A percentile compares a stretch with the other conserved stretches of the same genome.
These are phyloP conservation scores for Amphimedon queenslandica DNA, from an alignment of 37 sponge, comb jelly and placozoan species.

Conservation along the genomic window DNA sequence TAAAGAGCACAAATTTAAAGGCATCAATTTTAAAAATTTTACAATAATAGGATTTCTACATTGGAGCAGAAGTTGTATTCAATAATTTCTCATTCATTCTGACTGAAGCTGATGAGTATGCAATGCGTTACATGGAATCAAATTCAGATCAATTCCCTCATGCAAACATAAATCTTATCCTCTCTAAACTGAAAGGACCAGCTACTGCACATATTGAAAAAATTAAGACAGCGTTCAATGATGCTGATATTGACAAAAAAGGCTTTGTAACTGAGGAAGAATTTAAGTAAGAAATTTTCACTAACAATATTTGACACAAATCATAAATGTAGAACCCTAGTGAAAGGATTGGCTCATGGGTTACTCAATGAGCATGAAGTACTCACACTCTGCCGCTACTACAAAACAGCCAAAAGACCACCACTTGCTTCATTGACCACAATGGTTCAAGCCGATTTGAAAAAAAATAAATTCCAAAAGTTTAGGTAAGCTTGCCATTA, in stretches of 20 bases:
- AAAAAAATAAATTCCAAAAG: conserved; percentile 43
- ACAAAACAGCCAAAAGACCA: conserved; percentile 57
- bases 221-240: conserved; percentile 34
- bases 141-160: conserved; percentile 73
- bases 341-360: conserved; percentile 39
- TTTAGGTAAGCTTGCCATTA: conserved; percentile 20
- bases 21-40: neutral
- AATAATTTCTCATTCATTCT: conserved; percentile 80
- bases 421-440: conserved; percentile 40
- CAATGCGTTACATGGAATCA: conserved; percentile 91
- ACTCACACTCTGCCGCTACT: conserved; percentile 78
- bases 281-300: conserved; percentile 38
- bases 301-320: neutral
- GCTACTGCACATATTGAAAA: conserved; percentile 26
- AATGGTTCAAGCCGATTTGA: conserved; percentile 52
- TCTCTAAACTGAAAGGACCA: conserved; percentile 63
- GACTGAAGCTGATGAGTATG: conserved; percentile 95
- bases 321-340: no score
- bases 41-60: conserved; percentile 68
- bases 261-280: conserved; percentile 32
- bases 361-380: conserved; percentile 85
- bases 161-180: conserved; percentile 57
- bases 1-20: conserved; percentile 19
- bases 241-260: conserved; percentile 29
- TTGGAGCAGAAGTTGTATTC: conserved; percentile 77